These are phyloP conservation scores for Caenorhabditis remanei DNA, from an alignment of 1,140 invertebrate genomes.

Conservation along the genomic window DNA sequence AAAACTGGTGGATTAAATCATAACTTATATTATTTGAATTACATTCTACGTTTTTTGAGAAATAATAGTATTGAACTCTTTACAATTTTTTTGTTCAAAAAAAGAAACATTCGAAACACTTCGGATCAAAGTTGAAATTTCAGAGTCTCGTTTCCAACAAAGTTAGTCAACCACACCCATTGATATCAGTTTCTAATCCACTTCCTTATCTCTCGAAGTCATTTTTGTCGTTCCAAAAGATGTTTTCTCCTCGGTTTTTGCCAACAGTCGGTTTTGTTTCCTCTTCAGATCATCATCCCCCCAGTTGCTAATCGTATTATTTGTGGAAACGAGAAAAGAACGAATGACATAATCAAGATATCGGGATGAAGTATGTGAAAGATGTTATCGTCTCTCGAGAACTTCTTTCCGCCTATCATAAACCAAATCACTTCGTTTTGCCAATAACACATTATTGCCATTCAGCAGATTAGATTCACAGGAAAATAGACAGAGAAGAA, in stretches of 20 bases:
- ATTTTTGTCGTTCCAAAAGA: neutral
- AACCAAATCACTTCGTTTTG: slow-evolving; percentile 25
- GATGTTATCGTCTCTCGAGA: slow-evolving; percentile 22
- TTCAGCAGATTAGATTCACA: neutral
- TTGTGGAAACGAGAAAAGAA: slow-evolving; percentile 18
- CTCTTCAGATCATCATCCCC: neutral
- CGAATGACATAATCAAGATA: slow-evolving; percentile 43
- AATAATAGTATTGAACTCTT: no score
- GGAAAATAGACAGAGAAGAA: neutral
- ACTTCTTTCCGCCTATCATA: slow-evolving; percentile 23
- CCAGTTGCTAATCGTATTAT: neutral
- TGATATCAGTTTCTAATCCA: neutral
- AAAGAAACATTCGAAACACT: no score
- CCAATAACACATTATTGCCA: slow-evolving; percentile 6
- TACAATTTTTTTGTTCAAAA: no score
- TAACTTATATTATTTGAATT: no score
- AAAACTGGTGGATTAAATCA: no score
- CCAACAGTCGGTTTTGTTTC: slow-evolving; percentile 37
- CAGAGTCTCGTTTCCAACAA: no score
- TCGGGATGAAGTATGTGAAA: neutral
- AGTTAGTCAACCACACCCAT: no score
- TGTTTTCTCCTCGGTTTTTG: slow-evolving; percentile 10
- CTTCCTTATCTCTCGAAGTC: neutral
- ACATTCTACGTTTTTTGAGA: no score
- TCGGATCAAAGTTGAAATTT: no score